Evolutionary conservation across 2,888 invertebrate species (phyloP).

Genomic region (Oscheius sp.): DNA sequence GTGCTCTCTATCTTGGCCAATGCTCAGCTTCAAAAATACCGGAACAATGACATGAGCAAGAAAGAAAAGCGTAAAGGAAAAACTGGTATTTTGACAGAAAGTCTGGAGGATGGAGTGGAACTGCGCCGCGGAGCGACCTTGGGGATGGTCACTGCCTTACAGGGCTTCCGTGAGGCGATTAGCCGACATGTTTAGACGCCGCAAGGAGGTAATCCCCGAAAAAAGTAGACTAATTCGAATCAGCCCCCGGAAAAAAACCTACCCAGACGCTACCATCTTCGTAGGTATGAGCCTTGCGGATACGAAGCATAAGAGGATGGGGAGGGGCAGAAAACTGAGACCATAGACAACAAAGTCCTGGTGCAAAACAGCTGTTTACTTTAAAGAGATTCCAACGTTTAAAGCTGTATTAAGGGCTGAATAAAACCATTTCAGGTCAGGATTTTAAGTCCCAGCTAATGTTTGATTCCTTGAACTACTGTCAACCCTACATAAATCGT

Average conservation of each 20-base stretch:
- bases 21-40: neutral
- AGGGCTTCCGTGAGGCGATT: no score
- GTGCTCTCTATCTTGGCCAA: slow-evolving; percentile 1
- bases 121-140: neutral
- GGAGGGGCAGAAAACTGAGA: no score
- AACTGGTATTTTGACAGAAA: slow-evolving; percentile 11
- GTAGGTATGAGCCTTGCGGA: no score
- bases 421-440: neutral
- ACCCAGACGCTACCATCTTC: no score
- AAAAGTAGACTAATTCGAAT: no score
- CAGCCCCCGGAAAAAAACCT: no score
- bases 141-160: no score
- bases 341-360: no score
- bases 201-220: no score
- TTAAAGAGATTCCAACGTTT: neutral
- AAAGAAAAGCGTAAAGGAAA: slow-evolving; percentile 13
- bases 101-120: neutral
- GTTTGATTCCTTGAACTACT: neutral
- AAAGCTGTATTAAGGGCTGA: neutral
- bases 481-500: neutral
- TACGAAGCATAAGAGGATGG: no score
- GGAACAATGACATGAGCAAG: neutral
- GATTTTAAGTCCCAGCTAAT: neutral
- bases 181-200: no score
- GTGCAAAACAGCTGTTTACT: neutral